phyloP scores from a whole-genome alignment of 1,140 invertebrate genomes.

The Oedothorax gibbosus region DNA sequence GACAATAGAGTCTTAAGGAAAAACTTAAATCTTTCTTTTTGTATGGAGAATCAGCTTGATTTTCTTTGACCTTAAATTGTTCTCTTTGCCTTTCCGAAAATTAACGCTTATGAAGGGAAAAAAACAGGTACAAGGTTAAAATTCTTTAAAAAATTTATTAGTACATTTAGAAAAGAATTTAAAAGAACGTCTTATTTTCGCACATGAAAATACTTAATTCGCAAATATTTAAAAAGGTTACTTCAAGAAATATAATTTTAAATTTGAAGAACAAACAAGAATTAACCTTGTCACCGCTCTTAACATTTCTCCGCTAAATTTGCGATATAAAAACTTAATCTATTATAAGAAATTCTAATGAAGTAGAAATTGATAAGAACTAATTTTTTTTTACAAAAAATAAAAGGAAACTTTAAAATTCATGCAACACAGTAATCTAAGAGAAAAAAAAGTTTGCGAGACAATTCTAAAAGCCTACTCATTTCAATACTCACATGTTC shows the following conservation, averaged over 20 bases:
- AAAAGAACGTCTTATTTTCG: not conserved
- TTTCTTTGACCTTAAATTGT: too few relatives aligned
- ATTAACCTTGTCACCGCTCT: too few relatives aligned
- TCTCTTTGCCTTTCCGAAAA: not conserved
- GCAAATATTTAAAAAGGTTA: not conserved
- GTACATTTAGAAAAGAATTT: not conserved
- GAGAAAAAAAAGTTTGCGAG: not conserved
- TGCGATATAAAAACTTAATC: too few relatives aligned
- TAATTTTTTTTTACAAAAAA: not conserved
- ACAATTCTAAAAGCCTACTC: not conserved
- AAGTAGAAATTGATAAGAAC: not conserved
- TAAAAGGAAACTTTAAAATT: not conserved
- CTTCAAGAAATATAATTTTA: too few relatives aligned
- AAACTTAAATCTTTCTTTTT: too few relatives aligned
- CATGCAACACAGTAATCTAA: not conserved
- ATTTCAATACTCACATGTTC: conserved; percentile 65
- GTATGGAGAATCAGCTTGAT: too few relatives aligned
- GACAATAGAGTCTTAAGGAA: too few relatives aligned
- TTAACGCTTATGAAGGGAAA: not conserved
- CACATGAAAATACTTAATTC: not conserved
- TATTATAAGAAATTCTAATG: too few relatives aligned
- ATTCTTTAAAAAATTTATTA: not conserved
- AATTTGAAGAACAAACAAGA: too few relatives aligned
- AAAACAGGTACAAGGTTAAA: not conserved
- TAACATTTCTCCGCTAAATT: too few relatives aligned